phyloP scores from a whole-genome alignment of 30 jellyfish, hydroid and myxozoan species.

The Aurelia coerulea region DNA sequence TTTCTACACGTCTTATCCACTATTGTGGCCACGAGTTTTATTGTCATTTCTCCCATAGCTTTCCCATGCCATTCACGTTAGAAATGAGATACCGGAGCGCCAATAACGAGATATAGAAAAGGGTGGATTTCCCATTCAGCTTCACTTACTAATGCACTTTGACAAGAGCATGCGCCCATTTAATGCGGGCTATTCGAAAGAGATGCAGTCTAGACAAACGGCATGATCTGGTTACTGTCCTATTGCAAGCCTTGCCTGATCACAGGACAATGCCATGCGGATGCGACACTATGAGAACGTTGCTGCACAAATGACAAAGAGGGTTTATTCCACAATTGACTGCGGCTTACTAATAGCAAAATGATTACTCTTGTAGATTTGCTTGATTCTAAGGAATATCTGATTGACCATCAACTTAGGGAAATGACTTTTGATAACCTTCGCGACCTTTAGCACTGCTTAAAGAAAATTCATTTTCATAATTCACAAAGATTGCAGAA shows the following conservation, averaged over 20 bases:
- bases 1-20: slow-evolving; percentile 51
- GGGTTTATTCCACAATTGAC: background rate
- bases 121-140: slow-evolving; percentile 78
- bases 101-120: slow-evolving; percentile 75
- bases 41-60: slow-evolving; percentile 39
- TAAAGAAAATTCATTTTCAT: no score
- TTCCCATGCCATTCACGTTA: slow-evolving; percentile 73
- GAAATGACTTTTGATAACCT: slow-evolving; percentile 55
- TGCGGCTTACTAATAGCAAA: slow-evolving; percentile 29
- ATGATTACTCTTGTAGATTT: background rate
- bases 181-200: slow-evolving; percentile 60
- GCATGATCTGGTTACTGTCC: slow-evolving; percentile 48
- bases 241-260: no score
- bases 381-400: background rate
- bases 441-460: slow-evolving; percentile 24
- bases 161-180: slow-evolving; percentile 47
- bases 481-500: no score
- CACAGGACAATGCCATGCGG: slow-evolving; percentile 12
- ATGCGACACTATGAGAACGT: background rate
- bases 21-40: slow-evolving; percentile 55
- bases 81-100: slow-evolving; percentile 72
- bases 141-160: slow-evolving; percentile 50
- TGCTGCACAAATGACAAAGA: background rate
- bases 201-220: slow-evolving; percentile 46
- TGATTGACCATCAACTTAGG: slow-evolving; percentile 36